These are phyloP conservation scores for Epinotia nisella DNA, from an alignment of 2,888 invertebrate genomes.

Conservation along the genomic window DNA sequence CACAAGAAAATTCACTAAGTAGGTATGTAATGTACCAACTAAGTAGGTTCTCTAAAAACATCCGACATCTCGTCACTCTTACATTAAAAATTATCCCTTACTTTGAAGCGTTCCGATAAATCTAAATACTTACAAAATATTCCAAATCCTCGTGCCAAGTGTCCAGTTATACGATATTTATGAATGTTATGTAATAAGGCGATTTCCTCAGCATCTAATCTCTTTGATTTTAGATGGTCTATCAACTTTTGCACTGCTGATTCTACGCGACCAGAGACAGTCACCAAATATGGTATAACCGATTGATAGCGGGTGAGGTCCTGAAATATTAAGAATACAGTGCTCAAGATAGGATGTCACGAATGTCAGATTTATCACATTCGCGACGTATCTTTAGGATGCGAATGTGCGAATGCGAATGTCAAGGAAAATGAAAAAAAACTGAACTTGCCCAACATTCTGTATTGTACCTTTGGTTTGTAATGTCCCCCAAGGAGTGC, in stretches of 20 bases:
- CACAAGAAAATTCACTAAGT: not conserved
- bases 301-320: conserved; percentile 52
- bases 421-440: too few species aligned
- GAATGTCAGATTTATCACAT: too few species aligned
- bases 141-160: conserved; percentile 86
- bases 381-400: too few species aligned
- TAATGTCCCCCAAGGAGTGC: conserved; percentile 59
- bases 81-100: not conserved
- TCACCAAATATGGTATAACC: conserved; percentile 77
- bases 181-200: conserved; percentile 74
- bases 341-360: too few species aligned
- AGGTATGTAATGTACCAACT: not conserved
- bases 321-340: conserved; percentile 27
- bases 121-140: conserved; percentile 65
- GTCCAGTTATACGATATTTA: conserved; percentile 70
- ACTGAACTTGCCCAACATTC: too few species aligned
- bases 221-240: conserved; percentile 54
- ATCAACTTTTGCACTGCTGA: conserved; percentile 64
- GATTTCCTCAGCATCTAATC: conserved; percentile 76
- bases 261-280: conserved; percentile 83
- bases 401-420: too few species aligned
- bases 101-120: not conserved
- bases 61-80: not conserved
- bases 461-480: conserved; percentile 60
- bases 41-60: not conserved